phyloP scores from a whole-genome alignment of 1,140 invertebrate genomes.

The Pemphigus obesinymphae region DNA sequence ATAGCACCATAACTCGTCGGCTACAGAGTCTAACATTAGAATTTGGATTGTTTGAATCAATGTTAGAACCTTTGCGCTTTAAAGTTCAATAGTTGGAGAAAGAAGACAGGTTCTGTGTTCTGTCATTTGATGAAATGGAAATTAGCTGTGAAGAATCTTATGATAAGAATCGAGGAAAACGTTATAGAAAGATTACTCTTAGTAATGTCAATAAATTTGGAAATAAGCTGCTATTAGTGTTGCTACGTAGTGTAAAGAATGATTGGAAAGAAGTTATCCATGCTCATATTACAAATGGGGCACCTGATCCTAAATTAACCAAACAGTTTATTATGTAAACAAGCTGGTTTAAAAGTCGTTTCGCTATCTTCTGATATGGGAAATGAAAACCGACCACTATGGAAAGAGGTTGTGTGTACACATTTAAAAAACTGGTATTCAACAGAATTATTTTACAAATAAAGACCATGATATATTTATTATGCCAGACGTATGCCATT shows the following conservation, averaged over 20 bases:
- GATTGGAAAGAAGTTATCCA: slow-evolving; percentile 29
- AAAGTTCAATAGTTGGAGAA: not conserved
- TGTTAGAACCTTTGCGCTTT: not conserved
- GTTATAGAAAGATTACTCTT: not conserved
- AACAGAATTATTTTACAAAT: not conserved
- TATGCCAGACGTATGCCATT: slow-evolving; percentile 4
- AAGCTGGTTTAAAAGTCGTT: slow-evolving; percentile 11
- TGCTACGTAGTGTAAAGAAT: slow-evolving; percentile 8
- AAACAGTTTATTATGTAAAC: not conserved
- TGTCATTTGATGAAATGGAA: slow-evolving; percentile 12
- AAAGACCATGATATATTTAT: not conserved
- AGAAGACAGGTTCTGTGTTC: not conserved
- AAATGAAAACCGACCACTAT: not conserved
- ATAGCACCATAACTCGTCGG: not conserved
- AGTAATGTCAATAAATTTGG: not conserved
- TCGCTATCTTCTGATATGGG: slow-evolving; percentile 19
- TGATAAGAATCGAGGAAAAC: not conserved
- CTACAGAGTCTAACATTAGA: not conserved
- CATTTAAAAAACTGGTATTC: not conserved
- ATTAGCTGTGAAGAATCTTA: not conserved
- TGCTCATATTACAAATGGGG: not conserved
- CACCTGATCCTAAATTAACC: not conserved
- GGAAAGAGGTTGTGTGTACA: not conserved
- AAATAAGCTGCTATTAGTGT: not conserved
- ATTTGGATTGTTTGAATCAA: slow-evolving; percentile 1